Evolutionary conservation across 2,888 invertebrate species (phyloP).

Genomic region (Dasypolia templi): DNA sequence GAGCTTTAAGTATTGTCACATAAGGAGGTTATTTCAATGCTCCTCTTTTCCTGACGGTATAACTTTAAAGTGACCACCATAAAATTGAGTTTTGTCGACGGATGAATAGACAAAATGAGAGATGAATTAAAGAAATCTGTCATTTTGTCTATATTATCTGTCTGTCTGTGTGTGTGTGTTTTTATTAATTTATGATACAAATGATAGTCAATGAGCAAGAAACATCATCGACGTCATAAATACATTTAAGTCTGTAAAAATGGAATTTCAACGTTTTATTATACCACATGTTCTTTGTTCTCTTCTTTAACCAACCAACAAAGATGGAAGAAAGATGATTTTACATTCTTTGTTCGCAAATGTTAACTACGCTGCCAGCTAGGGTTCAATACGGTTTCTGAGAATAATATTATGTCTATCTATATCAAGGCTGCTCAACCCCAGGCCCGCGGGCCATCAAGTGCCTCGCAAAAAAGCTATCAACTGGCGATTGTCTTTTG

Average conservation of each 20-base stretch:
- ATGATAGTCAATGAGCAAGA: background rate
- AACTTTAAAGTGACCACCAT: background rate
- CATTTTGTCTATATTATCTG: no score
- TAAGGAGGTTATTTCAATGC: background rate
- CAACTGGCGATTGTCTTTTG: no score
- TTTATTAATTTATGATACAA: background rate
- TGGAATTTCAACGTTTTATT: background rate
- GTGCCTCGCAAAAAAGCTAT: no score
- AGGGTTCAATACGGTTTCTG: background rate
- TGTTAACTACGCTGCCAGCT: background rate
- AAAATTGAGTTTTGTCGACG: no score
- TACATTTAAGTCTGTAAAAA: background rate
- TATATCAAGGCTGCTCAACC: no score
- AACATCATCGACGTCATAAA: background rate
- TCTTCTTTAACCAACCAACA: conserved; percentile 1
- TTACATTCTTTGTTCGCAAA: conserved; percentile 24
- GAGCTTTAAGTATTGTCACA: background rate
- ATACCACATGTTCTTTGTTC: conserved; percentile 48
- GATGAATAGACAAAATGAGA: no score
- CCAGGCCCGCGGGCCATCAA: no score
- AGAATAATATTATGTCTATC: conserved; percentile 6
- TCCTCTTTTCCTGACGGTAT: background rate
- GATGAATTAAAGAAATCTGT: no score
- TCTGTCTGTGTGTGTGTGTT: no score
- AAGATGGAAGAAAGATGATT: conserved; percentile 1